These are phyloP conservation scores for Dolichopus griseipennis DNA, from an alignment of 2,888 invertebrate genomes.

Conservation along the genomic window DNA sequence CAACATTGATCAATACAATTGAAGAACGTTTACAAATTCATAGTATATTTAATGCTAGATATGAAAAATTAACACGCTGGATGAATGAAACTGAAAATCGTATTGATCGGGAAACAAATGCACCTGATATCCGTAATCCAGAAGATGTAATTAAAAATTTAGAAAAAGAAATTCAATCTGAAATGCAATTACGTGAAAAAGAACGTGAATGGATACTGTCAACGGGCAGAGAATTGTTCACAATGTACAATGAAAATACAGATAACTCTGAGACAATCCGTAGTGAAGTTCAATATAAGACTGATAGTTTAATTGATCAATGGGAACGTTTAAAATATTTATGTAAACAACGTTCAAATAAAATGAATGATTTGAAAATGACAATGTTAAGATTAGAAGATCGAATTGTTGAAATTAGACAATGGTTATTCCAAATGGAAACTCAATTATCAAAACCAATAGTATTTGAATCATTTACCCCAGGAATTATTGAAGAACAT, in stretches of 20 bases:
- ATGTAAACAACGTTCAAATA: constrained; percentile 58
- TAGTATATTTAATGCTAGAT: constrained; percentile 59
- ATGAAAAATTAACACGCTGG: constrained; percentile 61
- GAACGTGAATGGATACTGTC: constrained; percentile 69
- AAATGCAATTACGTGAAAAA: constrained; percentile 64
- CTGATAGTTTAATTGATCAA: constrained; percentile 55
- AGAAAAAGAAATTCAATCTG: constrained; percentile 65
- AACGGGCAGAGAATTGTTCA: constrained; percentile 57
- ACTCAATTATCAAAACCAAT: constrained; percentile 58
- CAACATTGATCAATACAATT: constrained; percentile 59
- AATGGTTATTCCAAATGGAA: constrained; percentile 66
- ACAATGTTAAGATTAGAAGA: constrained; percentile 63
- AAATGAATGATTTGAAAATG: constrained; percentile 62
- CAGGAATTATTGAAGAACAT: constrained; percentile 58
- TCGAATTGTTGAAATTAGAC: constrained; percentile 60
- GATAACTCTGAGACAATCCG: constrained; percentile 54
- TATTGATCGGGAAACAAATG: constrained; percentile 51
- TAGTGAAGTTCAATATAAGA: constrained; percentile 47
- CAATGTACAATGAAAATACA: constrained; percentile 53
- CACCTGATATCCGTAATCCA: constrained; percentile 53
- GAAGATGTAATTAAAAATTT: constrained; percentile 63
- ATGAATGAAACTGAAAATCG: constrained; percentile 58
- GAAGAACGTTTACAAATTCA: constrained; percentile 66
- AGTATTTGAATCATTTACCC: constrained; percentile 55
- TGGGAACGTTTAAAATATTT: constrained; percentile 60